Evolutionary conservation across 2,797 vertebrate species (phyloP), one percentile per base, ranked within the genome.

Genomic region (Prionace glauca): DNA sequence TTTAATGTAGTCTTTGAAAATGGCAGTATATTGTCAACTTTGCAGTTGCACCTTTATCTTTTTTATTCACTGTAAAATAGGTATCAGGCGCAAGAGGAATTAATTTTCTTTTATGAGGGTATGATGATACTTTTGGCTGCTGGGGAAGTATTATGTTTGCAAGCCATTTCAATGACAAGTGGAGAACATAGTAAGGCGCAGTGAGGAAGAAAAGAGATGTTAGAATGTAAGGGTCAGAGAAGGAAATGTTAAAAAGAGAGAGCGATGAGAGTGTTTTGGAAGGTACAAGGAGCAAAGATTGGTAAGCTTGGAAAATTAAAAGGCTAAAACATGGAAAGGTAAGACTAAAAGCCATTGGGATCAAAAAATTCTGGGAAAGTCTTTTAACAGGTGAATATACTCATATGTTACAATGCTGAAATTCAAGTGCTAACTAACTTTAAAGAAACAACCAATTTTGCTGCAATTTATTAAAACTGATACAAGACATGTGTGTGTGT

Each of bases 221-320:
- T 84, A 84, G 81, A 84, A 67, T 91, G 18, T 91, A 62, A 91
- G 60, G 62, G 60, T n/a, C 62, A 65, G 60, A 65, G 88, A 65
- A 91, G 62, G 88, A 91, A 91, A 65, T 67, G 60, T 91, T 60
- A 91, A 91, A 62, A 60, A 67, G 32, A 36, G 88, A 67, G 45
- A 60, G 65, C 60, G 3, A 65, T 67, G 5, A 91, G 62, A 88
- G 26, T 36, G 88, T 18, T 67, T 91, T 91, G 20, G 60, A n/a
- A 20, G 62, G 14, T 65, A 26, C 32, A 56, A 90, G 56, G 56
- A 22, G 88, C 88, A 65, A 91, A 67, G 14, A 67, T 22, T 67
- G 88, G 36, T 60, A 91, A 67, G 60, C 60, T n/a, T 0, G 81
- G 81, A 14, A 36, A 84, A 62, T 26, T 26, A 10, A 20, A 65